Base-by-base conservation (phyloP, 2,113 vertebrate species). In the Sinocyclocheilus rhinocerous region DNA sequence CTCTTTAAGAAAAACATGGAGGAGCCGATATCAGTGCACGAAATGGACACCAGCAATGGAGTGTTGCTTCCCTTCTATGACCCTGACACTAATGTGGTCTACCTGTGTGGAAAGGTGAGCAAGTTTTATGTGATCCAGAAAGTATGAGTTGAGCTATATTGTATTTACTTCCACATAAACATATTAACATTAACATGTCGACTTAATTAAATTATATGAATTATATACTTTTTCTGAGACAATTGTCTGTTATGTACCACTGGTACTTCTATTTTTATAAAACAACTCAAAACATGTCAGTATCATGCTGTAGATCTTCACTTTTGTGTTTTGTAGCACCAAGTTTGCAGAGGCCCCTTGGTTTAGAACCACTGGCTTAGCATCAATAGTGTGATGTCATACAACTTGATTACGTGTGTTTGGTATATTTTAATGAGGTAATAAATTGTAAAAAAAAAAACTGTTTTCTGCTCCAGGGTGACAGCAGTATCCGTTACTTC, bases 401-500 rank as follows among this genome's bases (percentile, higher is more conserved):
- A 20, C 6, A 42, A 42, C 7, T 9, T 42, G 7, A 42, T 42
- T 9, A 42, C 8, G 9, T 11, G 9, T 45, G 9, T 45, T 10
- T 18, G 18, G 29, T 69, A 18, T 36, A 20, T 36, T 29, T 36
- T 70, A 67, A 67, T 16, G 9, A 42, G 42, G 42, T 42, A 42
- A 42, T 42, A 42, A 42, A 1, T 42, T 9, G 8, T 42, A 42
- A 42, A 42, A 42, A 42, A 42, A 42, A 1, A 42, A 42, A 8
- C 16, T 77, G 75, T 77, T 87, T 85, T 55, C 26, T 57, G 1
- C 22, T 76, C 13, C 90, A 99, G 97, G 98, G 98, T 0, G 98
- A 99, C 96, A 99, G 98, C 95, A 99, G 97, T 92, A 99, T 99
- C 88, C 97, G 97, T 89, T 99, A 99, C 91, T 99, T 99, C 39